Evolutionary conservation across 2,888 invertebrate genomes (phyloP).

Genomic region (Troides oblongomaculatus): DNA sequence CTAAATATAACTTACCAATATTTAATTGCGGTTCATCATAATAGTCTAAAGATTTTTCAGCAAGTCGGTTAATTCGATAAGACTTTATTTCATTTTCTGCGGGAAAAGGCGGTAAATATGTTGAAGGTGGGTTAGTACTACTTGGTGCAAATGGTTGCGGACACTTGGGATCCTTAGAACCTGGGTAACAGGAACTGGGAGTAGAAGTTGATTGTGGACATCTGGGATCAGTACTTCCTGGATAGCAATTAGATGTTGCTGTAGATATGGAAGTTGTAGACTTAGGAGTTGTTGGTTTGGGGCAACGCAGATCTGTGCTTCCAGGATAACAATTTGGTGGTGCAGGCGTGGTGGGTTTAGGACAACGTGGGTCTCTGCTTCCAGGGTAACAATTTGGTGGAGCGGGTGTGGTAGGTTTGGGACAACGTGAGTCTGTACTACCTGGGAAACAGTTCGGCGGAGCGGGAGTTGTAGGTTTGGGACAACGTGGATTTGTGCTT

Average conservation of each 20-base stretch:
- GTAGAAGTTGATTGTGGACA: constrained; percentile 35
- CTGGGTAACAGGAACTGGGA: constrained; percentile 66
- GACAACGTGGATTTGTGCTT: constrained; percentile 37
- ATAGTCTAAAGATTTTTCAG: constrained; percentile 49
- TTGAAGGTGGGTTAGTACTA: constrained; percentile 67
- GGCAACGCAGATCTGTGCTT: not conserved
- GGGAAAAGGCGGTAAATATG: constrained; percentile 73
- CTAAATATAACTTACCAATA: constrained; percentile 49
- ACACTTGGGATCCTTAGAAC: constrained; percentile 65
- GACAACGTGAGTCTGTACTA: not conserved
- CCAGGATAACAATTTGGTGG: not conserved
- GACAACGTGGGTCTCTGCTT: not conserved
- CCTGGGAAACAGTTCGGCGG: constrained; percentile 39
- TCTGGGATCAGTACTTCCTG: constrained; percentile 2
- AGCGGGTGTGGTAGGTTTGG: not conserved
- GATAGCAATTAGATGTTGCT: not conserved
- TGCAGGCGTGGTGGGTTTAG: not conserved
- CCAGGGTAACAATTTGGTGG: constrained; percentile 1
- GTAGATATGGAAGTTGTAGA: not conserved
- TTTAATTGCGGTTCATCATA: constrained; percentile 54
- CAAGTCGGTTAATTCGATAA: constrained; percentile 50
- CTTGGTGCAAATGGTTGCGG: constrained; percentile 68
- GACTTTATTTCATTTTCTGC: constrained; percentile 64
- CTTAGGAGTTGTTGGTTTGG: not conserved
- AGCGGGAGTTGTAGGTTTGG: constrained; percentile 38